Evolutionary conservation across 1,140 invertebrate genomes (phyloP), one percentile per base, ranked within the genome.

Genomic region (Venustaconcha ellipsiformis): DNA sequence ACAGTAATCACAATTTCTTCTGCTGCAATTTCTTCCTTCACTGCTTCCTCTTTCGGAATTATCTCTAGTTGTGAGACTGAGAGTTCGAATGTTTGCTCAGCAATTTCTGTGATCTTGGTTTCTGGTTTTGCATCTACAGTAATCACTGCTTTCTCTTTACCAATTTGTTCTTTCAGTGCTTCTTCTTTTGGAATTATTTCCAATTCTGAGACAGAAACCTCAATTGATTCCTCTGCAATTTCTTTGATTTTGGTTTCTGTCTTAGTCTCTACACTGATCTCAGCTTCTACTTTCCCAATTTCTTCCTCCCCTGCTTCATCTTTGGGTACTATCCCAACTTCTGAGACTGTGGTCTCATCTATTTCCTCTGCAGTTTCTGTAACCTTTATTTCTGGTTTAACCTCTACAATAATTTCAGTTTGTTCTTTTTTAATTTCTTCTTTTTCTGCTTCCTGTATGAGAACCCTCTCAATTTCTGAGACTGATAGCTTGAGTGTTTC

Each of bases 301-400:
- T 78, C 67, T 67, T 79, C 78, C 60, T 23, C 60, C 3, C 56
- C 18, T 37, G 56, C 30, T 18, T 70, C 57, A 73, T 79, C 71
- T 1, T 64, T 18, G 57, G 67, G 5, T 18, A 74, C 48, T 14
- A 62, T 62, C 59, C 13, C 59, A 8, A 62, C 59, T n/a, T 62
- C 59, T n/a, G 20, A n/a, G 18, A 23, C 20, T 62, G 20, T 11
- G 20, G 8, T 8, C 20, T 62, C 59, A 62, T 8, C 20, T n/a
- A 14, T 23, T 62, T 62, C 20, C 20, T 62, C 59, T n/a, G 59
- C 59, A 62, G 13, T 23, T 23, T 62, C 59, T 62, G 59, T 62
- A 8, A 64, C 15, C 12, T 60, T 30, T 18, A 23, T 14, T 48
- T 18, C 55, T 66, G 63, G 48, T 58, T 57, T 30, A 37, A 73